Percentiles rank a stretch among this genome's conserved stretches.
These are phyloP conservation scores for Drosophila acutilabella DNA, from an alignment of 2,888 invertebrate genomes.

Conservation along the genomic window DNA sequence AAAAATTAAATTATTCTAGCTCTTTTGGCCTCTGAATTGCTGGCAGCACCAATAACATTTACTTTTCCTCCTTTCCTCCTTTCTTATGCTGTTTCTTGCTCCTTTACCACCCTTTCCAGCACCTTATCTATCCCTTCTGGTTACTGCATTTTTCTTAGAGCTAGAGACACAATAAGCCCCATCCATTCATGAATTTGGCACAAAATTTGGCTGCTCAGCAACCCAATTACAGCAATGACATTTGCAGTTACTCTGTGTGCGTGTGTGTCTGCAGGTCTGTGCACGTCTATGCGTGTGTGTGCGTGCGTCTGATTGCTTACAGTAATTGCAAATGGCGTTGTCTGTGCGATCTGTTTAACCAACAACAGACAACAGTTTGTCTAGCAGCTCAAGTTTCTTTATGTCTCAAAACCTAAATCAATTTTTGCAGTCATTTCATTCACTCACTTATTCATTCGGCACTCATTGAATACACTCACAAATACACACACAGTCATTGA, in stretches of 20 bases:
- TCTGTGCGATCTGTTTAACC: constrained; percentile 33
- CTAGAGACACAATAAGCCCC: constrained; percentile 33
- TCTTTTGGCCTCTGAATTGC: background rate
- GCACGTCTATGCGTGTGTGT: constrained; percentile 7
- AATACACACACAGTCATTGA: constrained; percentile 4
- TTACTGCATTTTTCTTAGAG: background rate
- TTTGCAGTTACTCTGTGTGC: constrained; percentile 43
- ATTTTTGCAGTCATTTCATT: constrained; percentile 17
- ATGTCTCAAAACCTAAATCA: constrained; percentile 9
- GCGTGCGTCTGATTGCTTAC: constrained; percentile 29
- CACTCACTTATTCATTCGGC: constrained; percentile 4
- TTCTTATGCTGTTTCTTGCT: background rate
- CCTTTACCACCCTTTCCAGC: background rate
- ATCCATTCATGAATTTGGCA: constrained; percentile 27
- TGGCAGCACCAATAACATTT: background rate
- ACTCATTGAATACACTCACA: constrained; percentile 7
- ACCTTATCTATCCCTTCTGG: background rate
- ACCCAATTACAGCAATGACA: constrained; percentile 77
- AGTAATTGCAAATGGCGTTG: constrained; percentile 52
- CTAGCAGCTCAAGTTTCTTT: constrained; percentile 4
- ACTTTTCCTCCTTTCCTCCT: background rate
- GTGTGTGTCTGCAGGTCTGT: constrained; percentile 4
- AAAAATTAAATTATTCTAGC: no score
- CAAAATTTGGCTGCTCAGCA: constrained; percentile 42
- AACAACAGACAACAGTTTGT: constrained; percentile 31